These are phyloP conservation scores for Laticauda laticaudata DNA, from an alignment of 2,113 vertebrate genomes.

Conservation along the genomic window DNA sequence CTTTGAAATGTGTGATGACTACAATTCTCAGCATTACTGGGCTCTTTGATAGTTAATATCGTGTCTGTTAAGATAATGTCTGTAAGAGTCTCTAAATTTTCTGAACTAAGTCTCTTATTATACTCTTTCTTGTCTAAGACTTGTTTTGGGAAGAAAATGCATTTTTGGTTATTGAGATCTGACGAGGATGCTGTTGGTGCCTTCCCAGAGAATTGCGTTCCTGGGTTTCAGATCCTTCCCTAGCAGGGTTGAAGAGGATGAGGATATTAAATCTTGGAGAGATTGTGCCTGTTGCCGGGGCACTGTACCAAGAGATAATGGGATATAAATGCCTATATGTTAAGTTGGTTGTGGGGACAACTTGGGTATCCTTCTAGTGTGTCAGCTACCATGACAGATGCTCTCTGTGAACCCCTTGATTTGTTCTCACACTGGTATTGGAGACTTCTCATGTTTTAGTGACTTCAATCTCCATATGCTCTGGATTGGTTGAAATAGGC, in stretches of 20 bases:
- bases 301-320: neutral
- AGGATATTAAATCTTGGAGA: neutral
- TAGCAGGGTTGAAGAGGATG: neutral
- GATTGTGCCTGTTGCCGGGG: neutral
- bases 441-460: neutral
- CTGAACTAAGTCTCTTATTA: too few species aligned
- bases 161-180: neutral
- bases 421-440: neutral
- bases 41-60: neutral
- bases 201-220: neutral
- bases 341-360: neutral
- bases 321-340: neutral
- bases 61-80: neutral
- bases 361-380: neutral
- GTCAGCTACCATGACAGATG: neutral
- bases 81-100: too few species aligned
- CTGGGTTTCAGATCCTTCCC: neutral
- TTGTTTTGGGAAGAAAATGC: neutral
- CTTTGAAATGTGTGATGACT: neutral
- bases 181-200: neutral
- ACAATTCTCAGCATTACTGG: neutral
- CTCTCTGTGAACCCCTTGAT: neutral
- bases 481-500: neutral
- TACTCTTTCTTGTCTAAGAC: neutral
- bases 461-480: neutral